Conservation (phyloP, 2,888 invertebrate genomes). For the Sminthurinus aureus region DNA sequence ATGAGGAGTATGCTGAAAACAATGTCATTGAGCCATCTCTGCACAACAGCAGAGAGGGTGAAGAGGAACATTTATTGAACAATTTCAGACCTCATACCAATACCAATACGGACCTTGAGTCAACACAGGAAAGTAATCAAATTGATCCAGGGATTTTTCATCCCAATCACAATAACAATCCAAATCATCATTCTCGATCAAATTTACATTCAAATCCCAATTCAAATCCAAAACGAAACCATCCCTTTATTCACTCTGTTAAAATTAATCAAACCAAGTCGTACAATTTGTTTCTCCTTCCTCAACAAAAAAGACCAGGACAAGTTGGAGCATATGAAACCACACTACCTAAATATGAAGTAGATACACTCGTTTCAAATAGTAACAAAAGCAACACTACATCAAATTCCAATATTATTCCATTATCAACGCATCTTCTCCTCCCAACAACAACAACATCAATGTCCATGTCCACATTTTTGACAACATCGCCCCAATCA, state of each 20-base stretch:
- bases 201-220: background rate
- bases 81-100: background rate
- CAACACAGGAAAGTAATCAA: conserved; percentile 20
- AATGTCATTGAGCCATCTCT: conserved; percentile 30
- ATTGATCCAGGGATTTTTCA: conserved; percentile 25
- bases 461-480: background rate
- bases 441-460: background rate
- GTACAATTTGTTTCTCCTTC: no score
- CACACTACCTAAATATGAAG: background rate
- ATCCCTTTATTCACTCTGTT: conserved; percentile 12
- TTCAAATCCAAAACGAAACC: background rate
- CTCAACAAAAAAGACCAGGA: background rate
- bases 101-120: background rate
- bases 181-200: background rate
- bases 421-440: conserved; percentile 5
- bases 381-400: background rate
- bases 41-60: background rate
- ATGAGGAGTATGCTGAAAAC: conserved; percentile 27
- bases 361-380: background rate
- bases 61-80: background rate
- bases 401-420: background rate
- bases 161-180: conserved; percentile 5
- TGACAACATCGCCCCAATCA: background rate
- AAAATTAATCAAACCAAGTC: no score
- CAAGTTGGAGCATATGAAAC: background rate